A percentile compares a stretch with the other conserved stretches of the same genome.
Evolutionary conservation across 2,113 vertebrate genomes (phyloP).

Genomic region (Myiagra hebetior): DNA sequence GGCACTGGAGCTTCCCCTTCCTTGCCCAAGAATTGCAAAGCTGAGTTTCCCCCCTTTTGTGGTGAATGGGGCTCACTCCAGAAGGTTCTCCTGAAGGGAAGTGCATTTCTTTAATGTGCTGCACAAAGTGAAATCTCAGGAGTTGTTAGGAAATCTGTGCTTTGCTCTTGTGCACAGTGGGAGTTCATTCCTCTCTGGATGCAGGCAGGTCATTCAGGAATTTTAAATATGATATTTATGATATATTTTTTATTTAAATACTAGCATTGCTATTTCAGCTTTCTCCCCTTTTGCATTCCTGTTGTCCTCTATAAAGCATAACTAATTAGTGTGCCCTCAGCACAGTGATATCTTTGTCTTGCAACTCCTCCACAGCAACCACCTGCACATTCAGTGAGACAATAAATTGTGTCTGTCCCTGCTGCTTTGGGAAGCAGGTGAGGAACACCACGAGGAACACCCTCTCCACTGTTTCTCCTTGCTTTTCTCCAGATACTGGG

Average conservation of each 20-base stretch:
- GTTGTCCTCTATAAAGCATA: background rate
- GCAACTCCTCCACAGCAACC: background rate
- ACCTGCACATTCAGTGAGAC: background rate
- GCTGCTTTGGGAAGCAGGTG: background rate
- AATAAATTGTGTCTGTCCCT: background rate
- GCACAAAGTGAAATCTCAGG: background rate
- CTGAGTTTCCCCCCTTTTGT: background rate
- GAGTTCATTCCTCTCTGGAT: background rate
- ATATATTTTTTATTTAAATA: background rate
- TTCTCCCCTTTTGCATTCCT: background rate
- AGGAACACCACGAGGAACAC: background rate
- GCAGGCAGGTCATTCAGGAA: background rate
- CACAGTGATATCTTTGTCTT: background rate
- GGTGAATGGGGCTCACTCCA: background rate
- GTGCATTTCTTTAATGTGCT: background rate
- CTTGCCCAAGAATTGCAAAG: background rate
- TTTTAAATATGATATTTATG: background rate
- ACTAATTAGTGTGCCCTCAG: background rate
- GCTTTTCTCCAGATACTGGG: background rate
- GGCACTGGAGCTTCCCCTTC: background rate
- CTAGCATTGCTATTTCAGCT: background rate
- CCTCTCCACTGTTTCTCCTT: background rate
- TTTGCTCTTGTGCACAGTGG: background rate
- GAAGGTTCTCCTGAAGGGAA: background rate
- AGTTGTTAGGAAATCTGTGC: background rate